phyloP scores from a whole-genome alignment of 2,888 invertebrate species.

The Dynastes grantii region DNA sequence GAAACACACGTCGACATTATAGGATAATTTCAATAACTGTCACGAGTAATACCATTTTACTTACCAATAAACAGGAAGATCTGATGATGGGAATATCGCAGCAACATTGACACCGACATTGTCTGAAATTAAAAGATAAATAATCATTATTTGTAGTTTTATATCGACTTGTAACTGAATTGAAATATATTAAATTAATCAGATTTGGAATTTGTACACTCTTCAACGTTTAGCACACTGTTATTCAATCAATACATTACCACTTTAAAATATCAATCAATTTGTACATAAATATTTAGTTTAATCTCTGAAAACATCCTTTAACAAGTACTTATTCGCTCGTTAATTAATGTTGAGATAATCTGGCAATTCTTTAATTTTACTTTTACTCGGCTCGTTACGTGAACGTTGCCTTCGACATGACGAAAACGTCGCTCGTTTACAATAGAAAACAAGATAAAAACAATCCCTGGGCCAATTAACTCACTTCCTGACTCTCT shows the following conservation, averaged over 20 bases:
- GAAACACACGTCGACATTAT: too few species aligned
- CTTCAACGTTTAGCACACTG: too few species aligned
- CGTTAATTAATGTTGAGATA: constrained; percentile 26
- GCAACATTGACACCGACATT: constrained; percentile 96
- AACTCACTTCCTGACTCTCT: constrained; percentile 19
- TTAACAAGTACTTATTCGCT: neutral
- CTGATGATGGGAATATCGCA: constrained; percentile 99
- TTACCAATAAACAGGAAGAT: constrained; percentile 99
- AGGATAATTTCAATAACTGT: too few species aligned
- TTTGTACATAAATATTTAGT: too few species aligned
- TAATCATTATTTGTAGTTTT: neutral
- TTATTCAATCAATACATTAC: too few species aligned
- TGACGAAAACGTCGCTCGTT: constrained; percentile 25
- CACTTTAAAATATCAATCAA: too few species aligned
- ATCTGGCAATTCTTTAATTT: constrained; percentile 15
- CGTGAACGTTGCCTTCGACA: constrained; percentile 14
- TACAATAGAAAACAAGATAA: constrained; percentile 29
- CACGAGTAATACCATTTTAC: constrained; percentile 66
- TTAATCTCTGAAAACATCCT: neutral
- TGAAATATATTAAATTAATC: too few species aligned
- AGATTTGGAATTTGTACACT: too few species aligned
- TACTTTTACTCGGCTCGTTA: constrained; percentile 6
- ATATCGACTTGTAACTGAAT: too few species aligned
- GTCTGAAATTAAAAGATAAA: constrained; percentile 83
- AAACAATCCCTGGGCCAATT: constrained; percentile 27